phyloP scores from a whole-genome alignment of 2,113 vertebrate genomes.

The Alligator mississippiensis region DNA sequence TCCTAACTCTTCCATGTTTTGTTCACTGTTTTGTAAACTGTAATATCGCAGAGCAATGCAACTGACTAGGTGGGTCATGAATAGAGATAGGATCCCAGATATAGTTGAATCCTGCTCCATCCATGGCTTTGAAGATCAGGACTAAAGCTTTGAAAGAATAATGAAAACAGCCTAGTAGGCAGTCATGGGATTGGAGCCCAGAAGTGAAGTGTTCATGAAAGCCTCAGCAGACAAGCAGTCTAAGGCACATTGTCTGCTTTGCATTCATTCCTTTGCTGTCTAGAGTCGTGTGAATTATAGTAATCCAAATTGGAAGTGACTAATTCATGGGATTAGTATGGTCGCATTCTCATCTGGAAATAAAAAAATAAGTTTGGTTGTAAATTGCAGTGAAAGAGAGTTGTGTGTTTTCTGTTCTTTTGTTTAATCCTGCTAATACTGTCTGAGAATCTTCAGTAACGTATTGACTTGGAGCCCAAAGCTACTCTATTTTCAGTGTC shows the following conservation, averaged over 20 bases:
- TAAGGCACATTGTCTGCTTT: neutral
- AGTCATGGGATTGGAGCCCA: neutral
- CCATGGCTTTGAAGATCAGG: too few relatives aligned
- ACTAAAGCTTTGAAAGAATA: neutral
- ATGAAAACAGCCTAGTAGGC: neutral
- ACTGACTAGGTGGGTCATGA: too few relatives aligned
- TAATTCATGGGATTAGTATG: neutral
- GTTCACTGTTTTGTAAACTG: too few relatives aligned
- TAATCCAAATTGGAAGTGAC: neutral
- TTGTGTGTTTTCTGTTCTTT: neutral
- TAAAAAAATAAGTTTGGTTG: neutral
- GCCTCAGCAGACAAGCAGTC: neutral
- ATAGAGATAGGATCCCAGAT: too few relatives aligned
- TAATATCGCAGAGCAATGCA: too few relatives aligned
- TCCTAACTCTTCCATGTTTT: too few relatives aligned
- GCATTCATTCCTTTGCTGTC: neutral
- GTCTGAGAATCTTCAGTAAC: neutral
- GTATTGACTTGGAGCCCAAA: neutral
- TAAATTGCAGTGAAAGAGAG: neutral
- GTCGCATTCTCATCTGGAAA: neutral
- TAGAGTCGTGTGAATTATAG: neutral
- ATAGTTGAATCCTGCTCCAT: too few relatives aligned
- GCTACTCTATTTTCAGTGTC: neutral
- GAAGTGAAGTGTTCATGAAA: neutral
- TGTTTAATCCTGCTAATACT: neutral